phyloP scores from a whole-genome alignment of 1,140 invertebrate species.

The Drosophila leontia region DNA sequence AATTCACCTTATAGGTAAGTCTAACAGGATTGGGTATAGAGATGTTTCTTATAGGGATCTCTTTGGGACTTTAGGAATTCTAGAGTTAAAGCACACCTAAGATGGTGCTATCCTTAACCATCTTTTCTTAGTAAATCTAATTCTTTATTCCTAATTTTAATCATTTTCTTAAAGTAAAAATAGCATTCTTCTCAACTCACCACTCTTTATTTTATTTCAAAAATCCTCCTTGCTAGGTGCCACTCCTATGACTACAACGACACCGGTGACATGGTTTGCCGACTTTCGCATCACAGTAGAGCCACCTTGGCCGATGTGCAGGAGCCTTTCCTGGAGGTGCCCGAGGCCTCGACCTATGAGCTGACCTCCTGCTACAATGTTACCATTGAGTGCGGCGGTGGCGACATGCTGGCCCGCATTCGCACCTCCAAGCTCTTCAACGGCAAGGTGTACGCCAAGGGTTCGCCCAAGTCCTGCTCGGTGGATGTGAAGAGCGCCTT shows the following conservation, averaged over 20 bases:
- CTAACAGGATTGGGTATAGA: background rate
- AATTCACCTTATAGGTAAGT: constrained; percentile 91
- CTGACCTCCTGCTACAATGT: constrained; percentile 97
- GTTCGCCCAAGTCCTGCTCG: constrained; percentile 95
- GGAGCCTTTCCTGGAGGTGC: constrained; percentile 95
- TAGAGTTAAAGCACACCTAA: too few species aligned
- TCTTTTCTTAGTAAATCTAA: background rate
- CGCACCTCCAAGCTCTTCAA: constrained; percentile 96
- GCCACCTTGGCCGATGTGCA: constrained; percentile 95
- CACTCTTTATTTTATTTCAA: too few species aligned
- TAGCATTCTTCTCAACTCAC: background rate
- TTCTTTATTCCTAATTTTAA: background rate
- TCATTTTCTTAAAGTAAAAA: background rate
- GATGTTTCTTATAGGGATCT: background rate
- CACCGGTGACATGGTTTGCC: constrained; percentile 95
- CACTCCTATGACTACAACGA: constrained; percentile 97
- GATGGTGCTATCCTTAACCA: background rate
- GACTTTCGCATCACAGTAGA: constrained; percentile 95
- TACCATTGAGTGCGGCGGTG: constrained; percentile 95
- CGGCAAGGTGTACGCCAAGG: constrained; percentile 97
- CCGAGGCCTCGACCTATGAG: constrained; percentile 96
- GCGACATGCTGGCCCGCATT: constrained; percentile 96
- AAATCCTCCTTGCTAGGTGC: constrained; percentile 86
- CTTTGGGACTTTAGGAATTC: background rate
- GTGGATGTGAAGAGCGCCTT: constrained; percentile 93